These are phyloP conservation scores for Solenodon paradoxus DNA, from an alignment of 2,113 vertebrate genomes.

Conservation along the genomic window DNA sequence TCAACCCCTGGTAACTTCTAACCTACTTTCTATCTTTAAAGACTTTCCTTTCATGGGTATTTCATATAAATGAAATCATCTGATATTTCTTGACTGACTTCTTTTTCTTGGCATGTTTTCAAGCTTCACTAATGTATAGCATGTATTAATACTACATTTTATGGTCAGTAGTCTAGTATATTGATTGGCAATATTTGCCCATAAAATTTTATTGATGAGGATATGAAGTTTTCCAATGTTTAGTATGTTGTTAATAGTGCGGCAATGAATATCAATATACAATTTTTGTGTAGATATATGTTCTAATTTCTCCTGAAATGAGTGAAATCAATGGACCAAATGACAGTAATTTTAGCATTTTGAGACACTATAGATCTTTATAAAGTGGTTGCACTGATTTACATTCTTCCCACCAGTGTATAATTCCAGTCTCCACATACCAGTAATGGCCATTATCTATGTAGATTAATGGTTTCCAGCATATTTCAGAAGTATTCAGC, in stretches of 20 bases:
- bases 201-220: neutral
- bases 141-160: neutral
- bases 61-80: neutral
- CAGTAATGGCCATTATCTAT: neutral
- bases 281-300: neutral
- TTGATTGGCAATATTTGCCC: neutral
- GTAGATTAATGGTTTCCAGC: neutral
- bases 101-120: neutral
- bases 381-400: neutral
- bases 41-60: neutral
- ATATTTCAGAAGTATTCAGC: neutral
- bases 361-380: neutral
- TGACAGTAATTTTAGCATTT: neutral
- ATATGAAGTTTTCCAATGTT: neutral
- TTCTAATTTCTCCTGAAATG: neutral
- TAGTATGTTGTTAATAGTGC: neutral
- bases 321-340: neutral
- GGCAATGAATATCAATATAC: neutral
- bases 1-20: rapidly evolving
- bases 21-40: neutral
- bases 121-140: neutral
- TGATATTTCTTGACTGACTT: neutral
- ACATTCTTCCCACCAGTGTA: neutral
- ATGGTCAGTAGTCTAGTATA: neutral
- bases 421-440: neutral